Percentiles rank a stretch among this genome's conserved stretches.
Evolutionary conservation across 2,113 vertebrate species (phyloP).

Genomic region (Rhea pennata): DNA sequence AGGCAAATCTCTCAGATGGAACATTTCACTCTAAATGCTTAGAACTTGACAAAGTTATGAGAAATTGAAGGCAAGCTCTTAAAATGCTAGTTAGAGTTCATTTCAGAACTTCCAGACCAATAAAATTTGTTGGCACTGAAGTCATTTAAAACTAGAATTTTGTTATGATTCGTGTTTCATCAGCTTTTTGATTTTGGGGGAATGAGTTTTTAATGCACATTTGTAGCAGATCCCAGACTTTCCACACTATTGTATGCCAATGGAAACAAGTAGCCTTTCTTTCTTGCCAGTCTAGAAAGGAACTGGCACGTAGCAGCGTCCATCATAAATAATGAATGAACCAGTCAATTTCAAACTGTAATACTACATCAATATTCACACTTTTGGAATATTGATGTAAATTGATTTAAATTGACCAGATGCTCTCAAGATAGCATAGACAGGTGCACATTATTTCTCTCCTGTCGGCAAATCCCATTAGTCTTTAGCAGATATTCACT

Average conservation of each 20-base stretch:
- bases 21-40: background rate
- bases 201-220: background rate
- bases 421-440: slow-evolving; percentile 35
- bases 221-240: background rate
- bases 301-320: background rate
- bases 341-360: slow-evolving; percentile 4
- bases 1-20: background rate
- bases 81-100: background rate
- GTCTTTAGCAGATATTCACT: background rate
- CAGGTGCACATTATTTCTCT: slow-evolving; percentile 56
- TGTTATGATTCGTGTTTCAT: background rate
- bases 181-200: background rate
- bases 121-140: background rate
- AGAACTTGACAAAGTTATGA: background rate
- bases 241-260: background rate
- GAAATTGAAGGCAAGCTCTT: background rate
- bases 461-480: slow-evolving; percentile 40
- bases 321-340: slow-evolving; percentile 5
- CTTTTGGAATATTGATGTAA: slow-evolving; percentile 48
- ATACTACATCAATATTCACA: slow-evolving; percentile 21
- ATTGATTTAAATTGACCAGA: slow-evolving; percentile 62
- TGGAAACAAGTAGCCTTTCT: background rate
- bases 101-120: background rate
- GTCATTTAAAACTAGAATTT: background rate
- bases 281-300: background rate